Conservation (phyloP, 2,113 vertebrate species). For the Sitta europaea region DNA sequence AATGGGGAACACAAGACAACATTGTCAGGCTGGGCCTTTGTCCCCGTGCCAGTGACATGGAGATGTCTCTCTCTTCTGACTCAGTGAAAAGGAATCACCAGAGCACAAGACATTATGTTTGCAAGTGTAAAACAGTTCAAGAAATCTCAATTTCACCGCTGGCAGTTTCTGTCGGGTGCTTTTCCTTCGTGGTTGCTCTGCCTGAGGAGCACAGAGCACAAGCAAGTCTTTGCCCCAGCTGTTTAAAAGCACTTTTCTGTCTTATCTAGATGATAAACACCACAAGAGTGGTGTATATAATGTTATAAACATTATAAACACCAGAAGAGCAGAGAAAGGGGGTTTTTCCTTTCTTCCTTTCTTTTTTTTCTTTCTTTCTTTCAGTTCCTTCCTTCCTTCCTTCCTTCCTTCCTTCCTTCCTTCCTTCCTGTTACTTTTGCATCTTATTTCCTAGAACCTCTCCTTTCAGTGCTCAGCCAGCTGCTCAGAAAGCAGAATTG, state of each 20-base stretch:
- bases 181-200: background rate
- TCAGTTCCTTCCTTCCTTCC: too few species aligned
- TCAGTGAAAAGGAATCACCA: conserved; percentile 46
- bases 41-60: conserved; percentile 49
- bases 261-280: background rate
- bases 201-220: background rate
- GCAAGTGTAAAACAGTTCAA: background rate
- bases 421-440: background rate
- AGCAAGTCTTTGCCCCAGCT: background rate
- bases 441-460: background rate
- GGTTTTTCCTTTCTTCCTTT: too few species aligned
- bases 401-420: too few species aligned
- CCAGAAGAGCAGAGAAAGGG: background rate
- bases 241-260: background rate
- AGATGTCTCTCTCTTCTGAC: conserved; percentile 68
- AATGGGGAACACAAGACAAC: conserved; percentile 33
- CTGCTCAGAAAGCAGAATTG: background rate
- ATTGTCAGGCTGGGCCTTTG: conserved; percentile 37
- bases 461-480: background rate
- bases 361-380: too few species aligned
- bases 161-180: background rate
- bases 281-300: too few species aligned
- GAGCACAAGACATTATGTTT: background rate
- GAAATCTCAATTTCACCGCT: background rate
- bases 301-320: too few species aligned